A percentile compares a stretch with the other conserved stretches of the same genome.
Conservation (phyloP, 2,797 vertebrate genomes). For the Ammospiza maritima region DNA sequence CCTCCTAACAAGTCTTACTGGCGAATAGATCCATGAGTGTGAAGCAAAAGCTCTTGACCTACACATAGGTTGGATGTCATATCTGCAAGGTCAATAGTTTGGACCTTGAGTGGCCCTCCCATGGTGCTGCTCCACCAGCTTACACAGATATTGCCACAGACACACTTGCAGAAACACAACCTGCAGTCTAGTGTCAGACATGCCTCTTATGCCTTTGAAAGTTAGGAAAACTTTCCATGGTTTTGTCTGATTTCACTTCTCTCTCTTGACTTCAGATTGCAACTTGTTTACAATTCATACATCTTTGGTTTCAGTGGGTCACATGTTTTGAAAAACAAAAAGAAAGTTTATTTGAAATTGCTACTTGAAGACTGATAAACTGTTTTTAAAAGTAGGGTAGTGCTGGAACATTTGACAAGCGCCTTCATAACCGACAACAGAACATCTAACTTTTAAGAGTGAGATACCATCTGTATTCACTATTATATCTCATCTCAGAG, state of each 20-base stretch:
- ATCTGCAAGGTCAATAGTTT: background rate
- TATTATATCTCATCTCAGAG: background rate
- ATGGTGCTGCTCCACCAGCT: background rate
- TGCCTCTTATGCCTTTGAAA: background rate
- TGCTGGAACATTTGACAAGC: background rate
- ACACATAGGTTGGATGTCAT: fast-evolving
- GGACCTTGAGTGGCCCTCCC: background rate
- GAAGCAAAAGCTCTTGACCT: background rate
- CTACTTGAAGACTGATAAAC: background rate
- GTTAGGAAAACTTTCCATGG: background rate
- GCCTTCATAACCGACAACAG: background rate
- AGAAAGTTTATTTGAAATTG: background rate
- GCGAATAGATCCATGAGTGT: background rate
- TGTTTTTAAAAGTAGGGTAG: background rate
- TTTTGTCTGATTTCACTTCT: background rate
- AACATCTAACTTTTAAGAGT: background rate
- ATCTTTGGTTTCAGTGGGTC: background rate
- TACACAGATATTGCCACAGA: background rate
- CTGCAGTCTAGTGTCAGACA: background rate
- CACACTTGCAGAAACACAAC: background rate
- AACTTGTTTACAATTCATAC: background rate
- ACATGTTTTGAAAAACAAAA: background rate
- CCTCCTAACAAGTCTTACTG: background rate
- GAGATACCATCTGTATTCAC: background rate
- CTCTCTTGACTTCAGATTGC: background rate